A percentile compares a stretch with the other conserved stretches of the same genome.
Conservation (phyloP, 1,140 invertebrate species). For the Bombyx mori region DNA sequence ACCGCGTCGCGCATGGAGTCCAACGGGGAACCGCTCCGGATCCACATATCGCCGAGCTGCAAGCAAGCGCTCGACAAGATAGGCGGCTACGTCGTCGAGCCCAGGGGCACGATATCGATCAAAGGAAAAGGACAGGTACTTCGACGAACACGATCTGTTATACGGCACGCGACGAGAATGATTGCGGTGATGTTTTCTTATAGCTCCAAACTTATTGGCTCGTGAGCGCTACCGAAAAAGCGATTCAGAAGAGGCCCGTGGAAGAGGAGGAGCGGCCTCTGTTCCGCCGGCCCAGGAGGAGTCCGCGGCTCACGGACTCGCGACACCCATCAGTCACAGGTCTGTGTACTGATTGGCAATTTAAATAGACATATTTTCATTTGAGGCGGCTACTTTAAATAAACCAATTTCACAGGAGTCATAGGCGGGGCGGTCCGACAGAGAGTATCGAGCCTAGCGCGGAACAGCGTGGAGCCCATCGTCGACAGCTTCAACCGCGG, state of each 20-base stretch:
- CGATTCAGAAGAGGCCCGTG: slow-evolving; percentile 87
- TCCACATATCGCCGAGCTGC: slow-evolving; percentile 87
- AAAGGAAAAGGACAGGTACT: slow-evolving; percentile 89
- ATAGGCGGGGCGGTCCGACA: slow-evolving; percentile 30
- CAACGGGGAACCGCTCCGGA: slow-evolving; percentile 87
- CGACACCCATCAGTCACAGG: slow-evolving; percentile 76
- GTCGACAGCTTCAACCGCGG: slow-evolving; percentile 21
- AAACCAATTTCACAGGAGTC: not conserved
- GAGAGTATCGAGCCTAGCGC: slow-evolving; percentile 40
- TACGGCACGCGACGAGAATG: not conserved
- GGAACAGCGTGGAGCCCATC: slow-evolving; percentile 4
- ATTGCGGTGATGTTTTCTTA: slow-evolving; percentile 1
- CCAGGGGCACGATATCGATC: slow-evolving; percentile 88
- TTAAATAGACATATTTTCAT: not conserved
- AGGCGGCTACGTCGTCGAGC: slow-evolving; percentile 86
- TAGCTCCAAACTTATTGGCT: slow-evolving; percentile 90
- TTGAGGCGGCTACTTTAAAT: not conserved
- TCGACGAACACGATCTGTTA: too few relatives aligned
- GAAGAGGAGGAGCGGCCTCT: slow-evolving; percentile 84
- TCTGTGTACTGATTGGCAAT: slow-evolving; percentile 10
- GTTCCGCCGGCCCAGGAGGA: slow-evolving; percentile 83
- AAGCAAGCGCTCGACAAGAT: slow-evolving; percentile 81
- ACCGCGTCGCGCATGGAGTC: slow-evolving; percentile 96
- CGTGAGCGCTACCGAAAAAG: slow-evolving; percentile 84
- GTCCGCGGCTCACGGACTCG: slow-evolving; percentile 82